Evolutionary conservation across 2,113 vertebrate genomes (phyloP), one percentile per base, ranked within the genome.

Genomic region (Pyrgilauda ruficollis): DNA sequence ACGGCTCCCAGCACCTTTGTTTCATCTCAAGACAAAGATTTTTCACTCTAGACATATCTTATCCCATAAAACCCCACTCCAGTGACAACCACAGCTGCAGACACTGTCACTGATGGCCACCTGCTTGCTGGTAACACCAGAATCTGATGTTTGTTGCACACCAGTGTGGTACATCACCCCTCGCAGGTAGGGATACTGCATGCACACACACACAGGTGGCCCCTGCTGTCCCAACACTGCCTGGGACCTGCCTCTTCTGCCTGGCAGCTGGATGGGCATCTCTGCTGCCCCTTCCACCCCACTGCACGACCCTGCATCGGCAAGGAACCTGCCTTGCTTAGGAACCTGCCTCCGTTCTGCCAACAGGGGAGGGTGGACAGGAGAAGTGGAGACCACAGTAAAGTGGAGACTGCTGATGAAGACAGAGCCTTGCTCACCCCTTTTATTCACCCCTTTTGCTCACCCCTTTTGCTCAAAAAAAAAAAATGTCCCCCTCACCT

Each of bases 81-180:
- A 75, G 58, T 16, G 27, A 21, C 47, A 52, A 33, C 18, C 20
- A 7, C 64, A 74, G 61, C 72, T 18, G 62, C 26, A 47, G 46
- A n/a, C 1, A 1, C 17, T 9, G 17, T 59, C n/a, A n/a, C 52
- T 0, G 1, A 63, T 0, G 7, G 16, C 33, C 80, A 68, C 44
- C 73, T 44, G 69, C 53, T 70, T 15, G 2, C n/a, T 53, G 2
- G 3, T 2, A 70, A 58, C 79, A 59, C 31, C 1, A 2, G 14
- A 24, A 62, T 37, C 28, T 46, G 1, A 0, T 6, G 27, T 17
- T 15, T 3, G 2, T 10, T 3, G 3, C 24, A 31, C 4, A 8
- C 37, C 41, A 39, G 33, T 7, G 66, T 12, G 15, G 16, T 1
- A 1, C 11, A 2, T 41, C 55, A 31, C 31, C 63, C 31, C 7